Evolutionary conservation across 2,888 invertebrate species (phyloP).

Genomic region (Nemotelus nigrinus): DNA sequence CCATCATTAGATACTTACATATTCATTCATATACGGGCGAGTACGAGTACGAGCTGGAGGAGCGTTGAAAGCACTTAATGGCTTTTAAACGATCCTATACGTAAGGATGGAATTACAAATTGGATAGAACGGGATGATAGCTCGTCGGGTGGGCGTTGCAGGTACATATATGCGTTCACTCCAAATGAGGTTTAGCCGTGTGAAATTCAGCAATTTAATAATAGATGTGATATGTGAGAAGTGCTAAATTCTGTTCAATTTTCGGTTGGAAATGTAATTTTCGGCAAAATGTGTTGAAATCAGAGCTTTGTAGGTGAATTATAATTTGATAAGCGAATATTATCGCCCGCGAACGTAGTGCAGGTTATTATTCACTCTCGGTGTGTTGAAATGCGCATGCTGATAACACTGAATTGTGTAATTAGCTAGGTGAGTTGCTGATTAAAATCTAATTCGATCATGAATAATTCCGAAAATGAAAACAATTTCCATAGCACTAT

Average conservation of each 20-base stretch:
- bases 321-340: too few species aligned
- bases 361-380: too few species aligned
- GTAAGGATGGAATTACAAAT: conserved; percentile 47
- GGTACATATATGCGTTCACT: neutral
- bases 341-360: too few species aligned
- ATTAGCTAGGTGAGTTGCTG: too few species aligned
- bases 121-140: conserved; percentile 40
- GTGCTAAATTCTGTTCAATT: conserved; percentile 25
- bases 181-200: conserved; percentile 40
- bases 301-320: too few species aligned
- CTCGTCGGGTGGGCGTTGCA: conserved; percentile 19
- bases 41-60: conserved; percentile 4
- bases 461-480: too few species aligned
- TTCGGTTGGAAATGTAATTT: conserved; percentile 14
- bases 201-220: conserved; percentile 41
- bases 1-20: neutral
- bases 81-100: conserved; percentile 47
- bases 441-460: too few species aligned
- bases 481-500: too few species aligned
- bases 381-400: too few species aligned
- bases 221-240: conserved; percentile 35
- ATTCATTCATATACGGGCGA: neutral
- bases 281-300: neutral
- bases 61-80: conserved; percentile 45
- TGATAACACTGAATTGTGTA: too few species aligned